A percentile compares a stretch with the other conserved stretches of the same genome.
phyloP scores from a whole-genome alignment of 1,140 invertebrate species.

The Drosophila malerkotliana region DNA sequence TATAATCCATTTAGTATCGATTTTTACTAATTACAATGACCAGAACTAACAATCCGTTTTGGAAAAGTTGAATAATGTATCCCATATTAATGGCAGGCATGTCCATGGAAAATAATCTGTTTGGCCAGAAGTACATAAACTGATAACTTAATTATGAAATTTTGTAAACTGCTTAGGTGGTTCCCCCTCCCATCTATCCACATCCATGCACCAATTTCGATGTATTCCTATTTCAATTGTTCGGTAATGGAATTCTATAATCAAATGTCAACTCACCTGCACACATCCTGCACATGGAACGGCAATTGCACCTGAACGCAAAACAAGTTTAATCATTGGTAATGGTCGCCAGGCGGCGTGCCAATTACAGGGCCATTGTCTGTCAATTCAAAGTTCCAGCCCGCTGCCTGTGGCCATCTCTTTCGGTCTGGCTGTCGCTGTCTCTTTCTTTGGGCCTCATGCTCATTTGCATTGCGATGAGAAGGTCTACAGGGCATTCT shows the following conservation, averaged over 20 bases:
- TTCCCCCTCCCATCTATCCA: background rate
- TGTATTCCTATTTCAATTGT: conserved; percentile 48
- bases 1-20: background rate
- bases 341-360: conserved; percentile 54
- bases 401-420: background rate
- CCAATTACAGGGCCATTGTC: conserved; percentile 55
- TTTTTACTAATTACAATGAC: background rate
- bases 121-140: conserved; percentile 14
- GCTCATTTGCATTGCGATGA: conserved; percentile 61
- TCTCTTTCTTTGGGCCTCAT: conserved; percentile 13
- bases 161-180: conserved; percentile 21
- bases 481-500: conserved; percentile 66
- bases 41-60: background rate
- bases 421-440: conserved; percentile 10
- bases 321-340: conserved; percentile 53
- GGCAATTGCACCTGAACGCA: background rate
- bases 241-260: conserved; percentile 52
- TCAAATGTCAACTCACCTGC: conserved; percentile 37
- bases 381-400: conserved; percentile 29
- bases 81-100: background rate
- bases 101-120: conserved; percentile 1
- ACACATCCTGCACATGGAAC: background rate
- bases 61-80: background rate
- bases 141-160: conserved; percentile 28
- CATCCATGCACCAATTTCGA: background rate